Conservation (phyloP, 2,888 invertebrate genomes). For the Lepidocyrtinus sp. region DNA sequence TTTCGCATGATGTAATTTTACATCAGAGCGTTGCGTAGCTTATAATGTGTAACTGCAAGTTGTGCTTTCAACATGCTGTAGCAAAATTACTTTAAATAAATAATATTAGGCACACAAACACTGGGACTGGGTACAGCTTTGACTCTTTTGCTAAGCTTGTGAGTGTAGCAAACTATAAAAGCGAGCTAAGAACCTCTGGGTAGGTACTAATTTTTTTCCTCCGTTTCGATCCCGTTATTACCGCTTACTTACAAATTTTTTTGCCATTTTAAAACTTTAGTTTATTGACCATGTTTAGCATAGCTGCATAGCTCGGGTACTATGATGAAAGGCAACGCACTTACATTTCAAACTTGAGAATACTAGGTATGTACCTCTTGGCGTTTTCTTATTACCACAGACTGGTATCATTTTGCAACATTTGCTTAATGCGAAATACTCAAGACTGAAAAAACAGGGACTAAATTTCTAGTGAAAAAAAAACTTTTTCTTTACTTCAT, state of each 20-base stretch:
- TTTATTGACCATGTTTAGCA: conserved; percentile 34
- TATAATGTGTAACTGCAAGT: background rate
- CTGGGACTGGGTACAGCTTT: background rate
- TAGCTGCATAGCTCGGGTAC: background rate
- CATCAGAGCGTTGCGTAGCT: conserved; percentile 18
- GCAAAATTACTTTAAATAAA: background rate
- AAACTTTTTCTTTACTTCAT: background rate
- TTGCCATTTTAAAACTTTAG: conserved; percentile 24
- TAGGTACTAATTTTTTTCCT: conserved; percentile 12
- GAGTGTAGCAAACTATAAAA: background rate
- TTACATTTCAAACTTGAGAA: background rate
- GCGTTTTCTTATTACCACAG: background rate
- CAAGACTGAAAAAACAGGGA: background rate
- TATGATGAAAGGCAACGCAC: background rate
- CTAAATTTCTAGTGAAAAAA: conserved; percentile 10
- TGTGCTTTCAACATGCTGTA: background rate
- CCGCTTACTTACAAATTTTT: conserved; percentile 2
- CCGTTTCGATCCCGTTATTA: conserved; percentile 38
- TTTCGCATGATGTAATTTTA: conserved; percentile 37
- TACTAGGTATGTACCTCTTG: background rate
- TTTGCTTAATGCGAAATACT: background rate
- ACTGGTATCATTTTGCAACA: background rate
- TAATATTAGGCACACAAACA: background rate
- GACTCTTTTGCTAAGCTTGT: background rate
- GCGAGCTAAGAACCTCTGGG: background rate